Percentiles rank a stretch among this genome's conserved stretches.
phyloP scores from a whole-genome alignment of 53 echinoderm and acorn worm genomes.

The Astropecten irregularis region DNA sequence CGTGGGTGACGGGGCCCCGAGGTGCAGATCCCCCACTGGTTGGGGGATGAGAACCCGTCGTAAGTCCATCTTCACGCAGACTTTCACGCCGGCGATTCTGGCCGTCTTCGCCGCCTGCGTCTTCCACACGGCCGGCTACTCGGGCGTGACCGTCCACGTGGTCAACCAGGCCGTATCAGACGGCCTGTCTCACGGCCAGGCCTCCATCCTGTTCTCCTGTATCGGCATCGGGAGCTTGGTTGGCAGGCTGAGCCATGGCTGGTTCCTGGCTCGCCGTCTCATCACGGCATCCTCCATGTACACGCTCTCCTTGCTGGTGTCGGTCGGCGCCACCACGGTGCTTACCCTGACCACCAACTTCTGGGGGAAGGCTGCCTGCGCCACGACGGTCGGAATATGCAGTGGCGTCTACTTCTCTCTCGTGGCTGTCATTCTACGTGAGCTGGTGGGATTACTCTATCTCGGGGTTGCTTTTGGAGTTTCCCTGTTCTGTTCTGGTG shows the following conservation, averaged over 20 bases:
- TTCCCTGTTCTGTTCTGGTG: conserved; percentile 45
- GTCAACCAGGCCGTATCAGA: conserved; percentile 37
- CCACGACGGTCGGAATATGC: conserved; percentile 31
- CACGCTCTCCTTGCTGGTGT: conserved; percentile 17
- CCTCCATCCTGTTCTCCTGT: conserved; percentile 23
- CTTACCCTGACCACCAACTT: conserved; percentile 12
- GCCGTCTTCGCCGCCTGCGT: conserved; percentile 39
- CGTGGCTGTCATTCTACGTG: conserved; percentile 38
- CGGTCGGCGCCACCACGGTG: not conserved
- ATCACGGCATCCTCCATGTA: conserved; percentile 27
- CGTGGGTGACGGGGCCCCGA: not conserved
- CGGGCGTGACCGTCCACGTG: conserved; percentile 41
- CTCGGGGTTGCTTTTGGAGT: conserved; percentile 44
- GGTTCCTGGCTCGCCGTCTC: conserved; percentile 29
- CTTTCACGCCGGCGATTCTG: conserved; percentile 30
- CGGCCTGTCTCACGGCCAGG: conserved; percentile 11
- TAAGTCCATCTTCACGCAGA: not conserved
- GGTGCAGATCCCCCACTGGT: not conserved
- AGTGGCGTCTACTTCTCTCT: conserved; percentile 54
- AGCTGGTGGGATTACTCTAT: conserved; percentile 49
- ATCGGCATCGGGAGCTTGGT: conserved; percentile 52
- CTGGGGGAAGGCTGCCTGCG: conserved; percentile 27
- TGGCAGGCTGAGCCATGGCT: conserved; percentile 41
- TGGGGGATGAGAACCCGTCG: not conserved
- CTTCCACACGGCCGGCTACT: conserved; percentile 54